Percentiles rank a stretch among this genome's conserved stretches.
These are phyloP conservation scores for Gastrophysa polygoni DNA, from an alignment of 2,888 invertebrate genomes.

Conservation along the genomic window DNA sequence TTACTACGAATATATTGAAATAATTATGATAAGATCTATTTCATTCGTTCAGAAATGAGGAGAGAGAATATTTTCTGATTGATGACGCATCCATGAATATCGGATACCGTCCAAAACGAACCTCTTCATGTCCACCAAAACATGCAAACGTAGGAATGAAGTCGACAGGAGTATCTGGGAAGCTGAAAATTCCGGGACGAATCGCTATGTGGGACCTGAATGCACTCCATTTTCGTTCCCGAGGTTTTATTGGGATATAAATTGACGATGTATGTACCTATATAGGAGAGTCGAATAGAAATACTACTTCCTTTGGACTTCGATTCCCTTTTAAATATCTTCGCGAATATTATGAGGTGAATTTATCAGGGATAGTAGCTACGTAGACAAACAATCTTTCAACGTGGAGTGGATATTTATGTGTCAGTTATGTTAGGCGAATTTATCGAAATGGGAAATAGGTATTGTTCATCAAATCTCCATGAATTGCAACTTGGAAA, in stretches of 20 bases:
- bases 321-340: constrained; percentile 24
- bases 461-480: too few species aligned
- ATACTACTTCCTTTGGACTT: constrained; percentile 16
- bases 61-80: neutral
- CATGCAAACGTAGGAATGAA: constrained; percentile 15
- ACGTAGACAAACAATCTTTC: constrained; percentile 14
- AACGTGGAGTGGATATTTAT: constrained; percentile 11
- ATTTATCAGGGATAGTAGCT: constrained; percentile 21
- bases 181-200: constrained; percentile 19
- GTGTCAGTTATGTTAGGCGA: constrained; percentile 11
- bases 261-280: constrained; percentile 33
- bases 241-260: constrained; percentile 28
- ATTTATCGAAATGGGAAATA: constrained; percentile 51
- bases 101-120: neutral
- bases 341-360: constrained; percentile 19
- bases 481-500: too few species aligned
- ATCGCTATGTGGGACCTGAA: constrained; percentile 21
- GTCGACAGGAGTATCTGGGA: constrained; percentile 19
- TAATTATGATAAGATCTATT: too few species aligned
- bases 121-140: neutral
- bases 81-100: neutral
- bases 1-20: too few species aligned
- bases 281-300: constrained; percentile 28
- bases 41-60: too few species aligned
- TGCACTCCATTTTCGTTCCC: constrained; percentile 24